A percentile compares a stretch with the other conserved stretches of the same genome.
These are phyloP conservation scores for Pachyrhynchus sulphureomaculatus DNA, from an alignment of 1,140 invertebrate genomes.

Conservation along the genomic window DNA sequence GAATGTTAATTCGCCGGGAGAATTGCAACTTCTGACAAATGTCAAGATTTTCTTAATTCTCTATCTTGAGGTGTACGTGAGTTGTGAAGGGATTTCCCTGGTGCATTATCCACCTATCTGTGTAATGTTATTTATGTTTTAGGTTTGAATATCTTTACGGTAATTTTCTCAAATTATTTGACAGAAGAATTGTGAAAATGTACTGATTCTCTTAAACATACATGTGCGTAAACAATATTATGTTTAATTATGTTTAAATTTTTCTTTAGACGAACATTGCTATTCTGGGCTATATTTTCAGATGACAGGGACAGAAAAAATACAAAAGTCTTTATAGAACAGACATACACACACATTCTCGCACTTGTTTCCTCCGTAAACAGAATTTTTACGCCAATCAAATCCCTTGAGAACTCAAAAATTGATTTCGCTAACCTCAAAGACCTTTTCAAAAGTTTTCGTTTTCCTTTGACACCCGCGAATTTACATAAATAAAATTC, in stretches of 20 bases:
- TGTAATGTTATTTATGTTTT: no score
- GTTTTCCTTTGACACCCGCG: conserved; percentile 6
- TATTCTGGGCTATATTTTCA: no score
- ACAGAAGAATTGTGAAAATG: no score
- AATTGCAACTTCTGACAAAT: conserved; percentile 34
- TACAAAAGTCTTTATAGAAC: no score
- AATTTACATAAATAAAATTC: conserved; percentile 12
- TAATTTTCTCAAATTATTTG: no score
- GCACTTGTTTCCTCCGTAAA: not conserved
- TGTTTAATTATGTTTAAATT: no score
- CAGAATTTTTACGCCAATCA: not conserved
- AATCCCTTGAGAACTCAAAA: not conserved
- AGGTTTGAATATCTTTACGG: no score
- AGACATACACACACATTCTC: not conserved
- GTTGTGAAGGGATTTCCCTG: conserved; percentile 19
- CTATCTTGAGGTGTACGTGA: conserved; percentile 31
- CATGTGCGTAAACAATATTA: no score
- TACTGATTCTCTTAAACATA: no score
- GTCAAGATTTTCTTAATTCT: conserved; percentile 35
- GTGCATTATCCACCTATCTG: conserved; percentile 9
- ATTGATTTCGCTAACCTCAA: conserved; percentile 1
- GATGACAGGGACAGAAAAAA: no score
- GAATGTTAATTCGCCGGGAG: conserved; percentile 30
- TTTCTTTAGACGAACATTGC: no score
- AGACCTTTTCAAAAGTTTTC: not conserved